These are phyloP conservation scores for Spongilla lacustris DNA, from an alignment of 37 sponge, comb jelly and placozoan species.

Conservation along the genomic window DNA sequence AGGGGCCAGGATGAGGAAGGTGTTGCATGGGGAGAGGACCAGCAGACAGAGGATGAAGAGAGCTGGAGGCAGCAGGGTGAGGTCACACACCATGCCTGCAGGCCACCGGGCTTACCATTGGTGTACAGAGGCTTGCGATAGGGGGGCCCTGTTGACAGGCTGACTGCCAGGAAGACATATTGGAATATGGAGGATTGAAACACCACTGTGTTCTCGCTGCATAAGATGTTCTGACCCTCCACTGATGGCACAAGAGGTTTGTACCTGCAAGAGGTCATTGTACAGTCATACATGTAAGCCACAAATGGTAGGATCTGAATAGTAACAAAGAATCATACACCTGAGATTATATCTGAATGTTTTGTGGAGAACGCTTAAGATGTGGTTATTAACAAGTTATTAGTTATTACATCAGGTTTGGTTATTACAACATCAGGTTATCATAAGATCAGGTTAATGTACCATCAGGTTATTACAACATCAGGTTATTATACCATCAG, in stretches of 20 bases:
- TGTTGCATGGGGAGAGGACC: slow-evolving; percentile 33
- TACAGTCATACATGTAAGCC: too few relatives aligned
- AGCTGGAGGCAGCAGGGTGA: neutral
- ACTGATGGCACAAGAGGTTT: slow-evolving; percentile 17
- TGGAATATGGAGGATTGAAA: slow-evolving; percentile 79
- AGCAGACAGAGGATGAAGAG: slow-evolving; percentile 43
- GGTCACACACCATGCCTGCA: neutral
- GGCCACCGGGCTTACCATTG: slow-evolving; percentile 57
- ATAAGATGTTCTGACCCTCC: slow-evolving; percentile 45
- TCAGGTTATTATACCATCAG: too few relatives aligned
- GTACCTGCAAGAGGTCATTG: too few relatives aligned
- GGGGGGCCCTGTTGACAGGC: slow-evolving; percentile 81
- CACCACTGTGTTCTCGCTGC: slow-evolving; percentile 79
- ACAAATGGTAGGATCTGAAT: too few relatives aligned
- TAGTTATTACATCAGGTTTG: too few relatives aligned
- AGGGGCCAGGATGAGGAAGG: slow-evolving; percentile 59
- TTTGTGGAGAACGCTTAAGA: too few relatives aligned
- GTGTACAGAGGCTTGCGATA: slow-evolving; percentile 79
- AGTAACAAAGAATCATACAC: too few relatives aligned
- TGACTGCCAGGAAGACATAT: slow-evolving; percentile 74
- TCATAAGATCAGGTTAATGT: too few relatives aligned
- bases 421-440: too few relatives aligned
- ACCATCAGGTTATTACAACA: too few relatives aligned
- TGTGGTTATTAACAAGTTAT: too few relatives aligned
- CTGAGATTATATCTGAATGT: too few relatives aligned